Conservation (phyloP, 2,888 invertebrate genomes). For the Eudemis profundana region DNA sequence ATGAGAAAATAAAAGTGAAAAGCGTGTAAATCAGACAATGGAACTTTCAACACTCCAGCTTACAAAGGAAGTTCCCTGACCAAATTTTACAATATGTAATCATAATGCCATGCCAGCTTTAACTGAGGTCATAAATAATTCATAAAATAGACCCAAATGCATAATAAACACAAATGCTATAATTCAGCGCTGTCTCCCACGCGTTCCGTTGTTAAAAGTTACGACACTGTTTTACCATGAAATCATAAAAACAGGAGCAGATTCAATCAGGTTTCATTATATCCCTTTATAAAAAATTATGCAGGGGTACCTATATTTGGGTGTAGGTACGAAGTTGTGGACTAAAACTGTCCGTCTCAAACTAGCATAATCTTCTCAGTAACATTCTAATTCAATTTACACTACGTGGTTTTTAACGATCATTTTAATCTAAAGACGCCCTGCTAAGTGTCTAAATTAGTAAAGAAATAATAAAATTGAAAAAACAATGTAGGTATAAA, state of each 20-base stretch:
- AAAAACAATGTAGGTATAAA: too few species aligned
- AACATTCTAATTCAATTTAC: too few species aligned
- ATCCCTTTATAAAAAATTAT: background rate
- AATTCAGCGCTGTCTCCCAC: conserved; percentile 67
- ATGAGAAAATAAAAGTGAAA: too few species aligned
- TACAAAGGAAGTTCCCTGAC: conserved; percentile 12
- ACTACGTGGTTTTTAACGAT: too few species aligned
- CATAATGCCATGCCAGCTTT: conserved; percentile 44
- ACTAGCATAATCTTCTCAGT: too few species aligned
- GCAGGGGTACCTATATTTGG: too few species aligned
- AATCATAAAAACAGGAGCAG: conserved; percentile 38
- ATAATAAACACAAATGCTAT: conserved; percentile 68
- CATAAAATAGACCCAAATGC: conserved; percentile 70
- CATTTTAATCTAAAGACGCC: too few species aligned
- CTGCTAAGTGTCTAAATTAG: too few species aligned
- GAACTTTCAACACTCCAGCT: conserved; percentile 5
- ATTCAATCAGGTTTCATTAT: conserved; percentile 29
- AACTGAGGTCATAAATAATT: conserved; percentile 64
- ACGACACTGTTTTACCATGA: conserved; percentile 41
- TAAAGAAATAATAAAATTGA: too few species aligned
- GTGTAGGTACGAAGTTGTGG: background rate
- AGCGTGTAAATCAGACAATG: background rate
- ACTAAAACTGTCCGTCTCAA: too few species aligned
- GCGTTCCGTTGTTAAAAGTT: conserved; percentile 43
- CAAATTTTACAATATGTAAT: conserved; percentile 18